These are phyloP conservation scores for Heliconius congener DNA, from an alignment of 1,140 invertebrate species.

Conservation along the genomic window DNA sequence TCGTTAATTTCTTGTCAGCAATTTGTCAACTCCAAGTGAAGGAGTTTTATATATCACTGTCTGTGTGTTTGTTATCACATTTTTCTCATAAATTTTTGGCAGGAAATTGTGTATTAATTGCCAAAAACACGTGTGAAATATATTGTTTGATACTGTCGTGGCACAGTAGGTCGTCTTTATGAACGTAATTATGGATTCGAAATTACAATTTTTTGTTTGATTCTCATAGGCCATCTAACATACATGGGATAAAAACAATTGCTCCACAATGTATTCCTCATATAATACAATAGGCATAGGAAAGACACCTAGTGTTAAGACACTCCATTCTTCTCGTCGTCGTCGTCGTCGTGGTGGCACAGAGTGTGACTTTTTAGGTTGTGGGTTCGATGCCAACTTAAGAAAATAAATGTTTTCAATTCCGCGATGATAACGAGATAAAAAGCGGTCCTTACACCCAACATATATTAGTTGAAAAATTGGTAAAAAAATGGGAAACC, in stretches of 20 bases:
- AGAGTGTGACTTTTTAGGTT: too few species aligned
- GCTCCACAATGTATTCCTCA: too few species aligned
- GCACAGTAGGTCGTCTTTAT: too few species aligned
- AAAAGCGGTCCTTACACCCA: not conserved
- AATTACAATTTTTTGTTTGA: too few species aligned
- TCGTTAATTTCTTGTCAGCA: conserved; percentile 18
- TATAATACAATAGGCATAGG: too few species aligned
- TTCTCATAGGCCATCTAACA: too few species aligned
- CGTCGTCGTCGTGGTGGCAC: too few species aligned
- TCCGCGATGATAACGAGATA: not conserved
- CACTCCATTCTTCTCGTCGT: too few species aligned
- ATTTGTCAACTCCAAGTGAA: not conserved
- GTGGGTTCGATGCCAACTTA: not conserved
- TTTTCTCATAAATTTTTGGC: conserved; percentile 26
- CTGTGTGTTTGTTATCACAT: not conserved
- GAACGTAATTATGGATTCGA: too few species aligned
- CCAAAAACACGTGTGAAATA: conserved; percentile 8
- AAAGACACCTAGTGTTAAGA: too few species aligned
- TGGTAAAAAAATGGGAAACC: not conserved
- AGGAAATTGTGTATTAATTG: conserved; percentile 20
- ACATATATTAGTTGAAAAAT: not conserved
- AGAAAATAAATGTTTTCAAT: not conserved
- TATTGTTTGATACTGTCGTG: not conserved
- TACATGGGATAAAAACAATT: too few species aligned
- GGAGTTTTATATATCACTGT: conserved; percentile 3